Conservation (phyloP, 2,113 vertebrate species). For the Steatornis caripensis region DNA sequence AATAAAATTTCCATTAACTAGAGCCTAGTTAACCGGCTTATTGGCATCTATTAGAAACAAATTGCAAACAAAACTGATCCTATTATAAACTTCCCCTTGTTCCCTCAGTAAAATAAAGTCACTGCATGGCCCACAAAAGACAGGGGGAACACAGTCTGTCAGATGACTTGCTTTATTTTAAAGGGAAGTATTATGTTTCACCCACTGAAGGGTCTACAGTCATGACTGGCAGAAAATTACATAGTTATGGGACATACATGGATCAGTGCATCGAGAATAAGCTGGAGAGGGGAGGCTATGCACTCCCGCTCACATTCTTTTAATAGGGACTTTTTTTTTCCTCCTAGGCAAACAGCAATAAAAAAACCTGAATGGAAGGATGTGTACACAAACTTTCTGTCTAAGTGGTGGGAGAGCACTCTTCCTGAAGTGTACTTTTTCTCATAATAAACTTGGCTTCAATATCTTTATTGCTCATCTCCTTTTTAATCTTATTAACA, state of each 20-base stretch:
- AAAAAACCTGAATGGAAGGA: slow-evolving; percentile 78
- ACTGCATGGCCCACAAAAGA: slow-evolving; percentile 63
- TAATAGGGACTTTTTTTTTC: slow-evolving; percentile 54
- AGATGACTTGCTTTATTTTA: slow-evolving; percentile 68
- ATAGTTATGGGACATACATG: slow-evolving; percentile 14
- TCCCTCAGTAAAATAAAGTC: slow-evolving; percentile 68
- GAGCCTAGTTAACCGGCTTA: slow-evolving; percentile 89
- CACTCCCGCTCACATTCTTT: slow-evolving; percentile 69
- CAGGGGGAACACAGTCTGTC: slow-evolving; percentile 55
- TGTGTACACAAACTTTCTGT: slow-evolving; percentile 74
- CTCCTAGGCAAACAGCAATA: slow-evolving; percentile 81
- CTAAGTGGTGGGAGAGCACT: slow-evolving; percentile 73
- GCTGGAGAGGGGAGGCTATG: slow-evolving; percentile 30
- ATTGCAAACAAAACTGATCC: slow-evolving; percentile 90
- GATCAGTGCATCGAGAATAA: slow-evolving; percentile 19
- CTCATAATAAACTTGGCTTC: slow-evolving; percentile 73
- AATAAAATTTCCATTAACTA: slow-evolving; percentile 99
- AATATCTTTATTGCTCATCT: slow-evolving; percentile 82
- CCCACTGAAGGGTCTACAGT: slow-evolving; percentile 32
- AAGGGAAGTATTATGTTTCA: slow-evolving; percentile 65
- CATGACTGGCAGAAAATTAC: slow-evolving; percentile 52
- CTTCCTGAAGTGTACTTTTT: slow-evolving; percentile 72
- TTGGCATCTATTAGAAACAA: slow-evolving; percentile 95
- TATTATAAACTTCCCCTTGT: slow-evolving; percentile 85
- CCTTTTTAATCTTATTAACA: slow-evolving; percentile 77